Evolutionary conservation across 2,797 vertebrate species (phyloP), one percentile per base, ranked within the genome.

Genomic region (Helicolenus hilgendorfi): DNA sequence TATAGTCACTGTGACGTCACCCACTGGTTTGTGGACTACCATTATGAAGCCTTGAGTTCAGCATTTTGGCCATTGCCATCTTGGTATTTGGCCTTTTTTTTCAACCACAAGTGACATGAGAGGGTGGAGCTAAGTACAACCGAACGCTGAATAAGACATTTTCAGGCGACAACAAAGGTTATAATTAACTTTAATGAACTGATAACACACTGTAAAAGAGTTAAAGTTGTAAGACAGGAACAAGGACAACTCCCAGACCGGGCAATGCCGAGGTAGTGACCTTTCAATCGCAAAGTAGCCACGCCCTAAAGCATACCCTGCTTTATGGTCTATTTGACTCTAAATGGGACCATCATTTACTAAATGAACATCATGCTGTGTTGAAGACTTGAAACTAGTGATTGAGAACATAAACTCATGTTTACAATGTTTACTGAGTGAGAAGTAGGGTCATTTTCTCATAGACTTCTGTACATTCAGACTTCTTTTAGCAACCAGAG

Each of bases 261-360:
- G 45, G 3, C 45, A 53, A 0, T 3, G 0, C 45, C 0, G 3
- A 20, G 0, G 45, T 49, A 49, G 45, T 7, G 18, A 49, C 45
- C 45, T 49, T 7, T 49, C 45, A 53, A 53, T 53, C 3, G 3
- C 18, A 53, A 53, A n/a, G 45, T n/a, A 53, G 45, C 45, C 45
- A 53, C 7, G 7, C 45, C 18, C 45, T 53, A 53, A 53, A n/a
- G 45, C 0, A 49, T 53, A 9, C 18, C 1, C 0, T 53, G 45
- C 45, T 20, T 53, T n/a, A 53, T 20, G 18, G 45, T 53, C 45
- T 53, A 53, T 53, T 53, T 53, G 45, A 53, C 7, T 53, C 45
- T 53, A 53, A 53, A n/a, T 53, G 18, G 45, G 45, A 9, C 18
- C 45, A n/a, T 53, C 20, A 53, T 2, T 53, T 53, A n/a, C 18